Base-by-base conservation (phyloP, 2,888 invertebrate species). In the Ametastegia equiseti region DNA sequence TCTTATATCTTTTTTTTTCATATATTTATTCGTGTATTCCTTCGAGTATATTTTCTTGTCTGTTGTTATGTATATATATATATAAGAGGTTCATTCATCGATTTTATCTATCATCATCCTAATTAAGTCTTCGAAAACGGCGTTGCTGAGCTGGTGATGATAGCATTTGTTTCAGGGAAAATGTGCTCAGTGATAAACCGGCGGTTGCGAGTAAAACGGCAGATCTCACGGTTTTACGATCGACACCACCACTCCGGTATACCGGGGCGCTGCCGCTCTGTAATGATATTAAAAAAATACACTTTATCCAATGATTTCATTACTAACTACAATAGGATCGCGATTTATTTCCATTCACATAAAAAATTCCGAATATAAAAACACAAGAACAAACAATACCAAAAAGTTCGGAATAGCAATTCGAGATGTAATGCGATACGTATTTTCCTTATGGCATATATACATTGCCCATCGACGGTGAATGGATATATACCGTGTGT, bases 101-200 rank as follows among this genome's bases (percentile, higher is more conserved):
- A 11, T 54, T 75, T 0, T 75, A 11, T 19, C n/a, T n/a, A 33
- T 33, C 19, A 33, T 54, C 80, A 75, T 81, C 73, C 73, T 83
- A 85, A 57, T 84, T 81, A 42, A 82, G 39, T 45, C 83, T 81
- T 81, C 86, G 87, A 3, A 85, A 78, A 57, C 86, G 88, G 69
- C 81, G 82, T 3, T 87, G 86, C 9, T 87, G 85, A 39, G 87
- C 85, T 13, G 88, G 85, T 1, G 87, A 86, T 9, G 88, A 84
- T 33, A 88, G 83, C 91, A 91, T 88, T 79, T 91, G 90, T 23
- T 86, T 88, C 57, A 91, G 82, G n/a, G 91, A 90, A 81, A 91
- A 91, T 84, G 91, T 85, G 80, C 90, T 90, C 80, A 90, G 83
- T 4, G 91, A 90, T 0, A 91, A 81, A 39, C 91, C 91, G n/a